Base-by-base conservation (phyloP, 64 coral and sea anemone genomes). In the Montipora capricornis region DNA sequence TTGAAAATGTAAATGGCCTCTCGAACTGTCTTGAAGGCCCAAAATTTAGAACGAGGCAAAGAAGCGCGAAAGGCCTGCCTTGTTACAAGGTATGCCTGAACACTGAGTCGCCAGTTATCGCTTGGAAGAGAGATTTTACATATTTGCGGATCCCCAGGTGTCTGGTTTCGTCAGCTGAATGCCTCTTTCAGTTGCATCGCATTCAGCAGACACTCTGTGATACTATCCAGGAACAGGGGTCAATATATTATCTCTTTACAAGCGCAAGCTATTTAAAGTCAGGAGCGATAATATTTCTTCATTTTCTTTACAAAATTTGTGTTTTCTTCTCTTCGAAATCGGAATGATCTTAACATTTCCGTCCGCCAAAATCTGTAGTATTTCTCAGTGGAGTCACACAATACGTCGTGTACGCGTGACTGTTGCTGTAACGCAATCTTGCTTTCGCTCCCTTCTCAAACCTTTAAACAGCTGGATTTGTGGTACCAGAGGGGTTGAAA, bases 61-160 rank as follows among this genome's bases (percentile, higher is more conserved):
- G 62, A 29, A 11, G 4, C 14, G 66, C 82, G 17, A 86, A 15
- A 45, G 82, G 64, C 66, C 82, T 86, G 47, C 82, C 82, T 71
- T 86, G 3, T 51, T 8, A 20, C 24, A 70, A 86, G 82, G 82
- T 50, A 49, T 86, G 47, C 82, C 81, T 68, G 0, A 17, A 37
- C 3, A 59, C 29, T 71, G 19, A 48, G 13, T 84, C 81, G 81
- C 9, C 52, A 77, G 57, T 26, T 44, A 81, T 84, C 81, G 81
- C 81, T 48, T 84, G 60, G 81, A 44, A 69, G 44, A 84, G 60
- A 71, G 82, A 14, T 50, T 1, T 86, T 20, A 6, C 82, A 70
- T 86, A 48, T 70, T 86, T 86, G 47, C 44, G 15, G 66, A 73
- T 73, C 60, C 22, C 5, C 2, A 17, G 66, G 82, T 86, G 67